These are phyloP conservation scores for Urocolius indicus DNA, from an alignment of 2,113 vertebrate species.

Conservation along the genomic window DNA sequence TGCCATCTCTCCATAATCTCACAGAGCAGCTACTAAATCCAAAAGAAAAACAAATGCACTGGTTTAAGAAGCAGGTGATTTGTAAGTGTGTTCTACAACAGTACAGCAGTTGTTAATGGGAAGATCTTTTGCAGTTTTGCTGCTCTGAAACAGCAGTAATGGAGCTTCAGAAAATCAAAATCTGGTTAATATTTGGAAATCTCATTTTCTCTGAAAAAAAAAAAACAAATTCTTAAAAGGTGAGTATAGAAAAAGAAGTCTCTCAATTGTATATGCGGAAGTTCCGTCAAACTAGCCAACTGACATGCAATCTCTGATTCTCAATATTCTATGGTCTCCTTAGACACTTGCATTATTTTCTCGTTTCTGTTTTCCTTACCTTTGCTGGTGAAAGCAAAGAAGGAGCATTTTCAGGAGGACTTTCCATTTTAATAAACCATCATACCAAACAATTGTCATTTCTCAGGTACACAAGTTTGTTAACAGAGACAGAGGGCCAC, in stretches of 20 bases:
- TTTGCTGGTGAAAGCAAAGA: not conserved
- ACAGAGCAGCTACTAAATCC: not conserved
- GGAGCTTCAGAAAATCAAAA: not conserved
- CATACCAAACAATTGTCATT: not conserved
- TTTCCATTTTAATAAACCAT: not conserved
- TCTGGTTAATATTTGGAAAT: not conserved
- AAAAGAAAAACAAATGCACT: not conserved
- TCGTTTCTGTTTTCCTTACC: not conserved
- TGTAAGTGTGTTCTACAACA: not conserved
- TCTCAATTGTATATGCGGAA: not conserved
- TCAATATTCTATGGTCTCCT: not conserved
- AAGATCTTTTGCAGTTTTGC: not conserved
- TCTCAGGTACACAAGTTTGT: not conserved
- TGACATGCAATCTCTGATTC: accelerated
- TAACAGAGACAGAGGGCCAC: accelerated
- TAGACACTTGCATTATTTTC: not conserved
- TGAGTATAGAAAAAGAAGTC: not conserved
- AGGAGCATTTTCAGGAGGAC: not conserved
- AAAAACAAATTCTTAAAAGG: not conserved
- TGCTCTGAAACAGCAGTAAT: not conserved
- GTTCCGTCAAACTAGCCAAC: not conserved
- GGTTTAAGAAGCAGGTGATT: not conserved
- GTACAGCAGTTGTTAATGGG: not conserved
- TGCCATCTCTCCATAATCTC: not conserved
- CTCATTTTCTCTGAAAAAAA: not conserved